Conservation (phyloP, 2,797 vertebrate genomes). For the Gastrophryne carolinensis region DNA sequence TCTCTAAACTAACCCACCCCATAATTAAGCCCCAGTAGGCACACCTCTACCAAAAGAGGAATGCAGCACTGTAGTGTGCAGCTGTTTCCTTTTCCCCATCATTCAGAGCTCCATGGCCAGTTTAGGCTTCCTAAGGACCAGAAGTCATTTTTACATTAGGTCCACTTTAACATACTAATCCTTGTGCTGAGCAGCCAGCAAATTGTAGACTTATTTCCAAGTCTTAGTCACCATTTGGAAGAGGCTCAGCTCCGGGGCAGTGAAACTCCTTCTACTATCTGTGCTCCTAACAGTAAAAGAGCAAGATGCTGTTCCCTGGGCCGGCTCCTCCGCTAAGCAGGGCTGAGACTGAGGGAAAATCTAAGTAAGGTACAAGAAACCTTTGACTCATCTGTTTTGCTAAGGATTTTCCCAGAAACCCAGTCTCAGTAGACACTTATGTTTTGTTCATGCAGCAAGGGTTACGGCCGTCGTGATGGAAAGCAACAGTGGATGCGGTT, state of each 20-base stretch:
- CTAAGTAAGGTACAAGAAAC: conserved; percentile 11
- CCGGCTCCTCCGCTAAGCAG: neutral
- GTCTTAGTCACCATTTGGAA: neutral
- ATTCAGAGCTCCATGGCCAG: too few species aligned
- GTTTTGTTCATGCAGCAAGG: neutral
- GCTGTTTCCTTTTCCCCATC: too few species aligned
- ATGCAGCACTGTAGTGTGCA: too few species aligned
- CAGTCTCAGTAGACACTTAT: conserved; percentile 1
- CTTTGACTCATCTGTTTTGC: conserved; percentile 14
- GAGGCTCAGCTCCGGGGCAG: neutral
- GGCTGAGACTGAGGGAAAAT: conserved; percentile 5
- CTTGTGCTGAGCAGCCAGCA: too few species aligned
- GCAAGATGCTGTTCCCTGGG: neutral
- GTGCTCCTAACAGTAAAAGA: neutral
- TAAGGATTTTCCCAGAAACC: conserved; percentile 29
- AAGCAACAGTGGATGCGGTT: neutral
- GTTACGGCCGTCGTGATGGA: neutral
- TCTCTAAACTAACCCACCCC: too few species aligned
- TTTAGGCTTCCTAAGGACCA: too few species aligned
- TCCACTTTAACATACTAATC: too few species aligned
- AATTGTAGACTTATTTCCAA: neutral
- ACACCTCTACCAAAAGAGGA: too few species aligned
- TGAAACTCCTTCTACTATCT: neutral
- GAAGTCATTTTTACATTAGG: too few species aligned
- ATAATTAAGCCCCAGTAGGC: too few species aligned